Evolutionary conservation across 2,113 vertebrate genomes (phyloP).

Genomic region (Cricetomys ansorgei): DNA sequence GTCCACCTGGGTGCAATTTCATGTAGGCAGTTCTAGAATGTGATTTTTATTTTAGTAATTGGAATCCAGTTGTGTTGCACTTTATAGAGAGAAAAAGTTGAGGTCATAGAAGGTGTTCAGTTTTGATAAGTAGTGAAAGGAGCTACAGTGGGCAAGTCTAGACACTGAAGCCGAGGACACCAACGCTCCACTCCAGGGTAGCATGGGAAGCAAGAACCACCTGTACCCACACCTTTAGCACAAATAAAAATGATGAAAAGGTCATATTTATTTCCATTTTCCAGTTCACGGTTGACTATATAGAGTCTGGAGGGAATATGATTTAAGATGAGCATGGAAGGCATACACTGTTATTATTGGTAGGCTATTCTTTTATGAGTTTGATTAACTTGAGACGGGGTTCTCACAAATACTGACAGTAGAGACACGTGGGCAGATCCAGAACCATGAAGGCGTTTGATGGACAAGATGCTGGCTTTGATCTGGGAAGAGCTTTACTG

Average conservation of each 20-base stretch:
- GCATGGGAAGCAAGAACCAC: too few relatives aligned
- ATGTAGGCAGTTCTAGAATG: conserved; percentile 52
- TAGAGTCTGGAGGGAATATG: neutral
- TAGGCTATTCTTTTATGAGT: neutral
- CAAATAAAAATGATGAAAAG: neutral
- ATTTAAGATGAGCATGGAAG: neutral
- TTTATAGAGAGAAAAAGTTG: neutral
- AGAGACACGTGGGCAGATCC: neutral
- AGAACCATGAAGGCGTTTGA: neutral
- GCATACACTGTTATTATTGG: neutral
- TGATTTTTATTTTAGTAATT: conserved; percentile 69
- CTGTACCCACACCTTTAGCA: too few relatives aligned
- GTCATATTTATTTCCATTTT: neutral
- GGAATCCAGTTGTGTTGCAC: neutral
- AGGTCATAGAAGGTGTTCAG: neutral
- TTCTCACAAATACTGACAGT: neutral
- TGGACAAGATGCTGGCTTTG: neutral
- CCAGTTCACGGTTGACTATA: neutral
- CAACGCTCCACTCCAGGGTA: neutral
- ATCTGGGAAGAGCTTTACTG: neutral
- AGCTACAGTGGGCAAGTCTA: neutral
- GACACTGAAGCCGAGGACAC: neutral
- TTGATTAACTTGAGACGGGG: neutral
- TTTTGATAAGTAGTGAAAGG: neutral
- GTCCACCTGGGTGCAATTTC: conserved; percentile 65